phyloP scores from a whole-genome alignment of 2,888 invertebrate species.

The Ctena decussata region DNA sequence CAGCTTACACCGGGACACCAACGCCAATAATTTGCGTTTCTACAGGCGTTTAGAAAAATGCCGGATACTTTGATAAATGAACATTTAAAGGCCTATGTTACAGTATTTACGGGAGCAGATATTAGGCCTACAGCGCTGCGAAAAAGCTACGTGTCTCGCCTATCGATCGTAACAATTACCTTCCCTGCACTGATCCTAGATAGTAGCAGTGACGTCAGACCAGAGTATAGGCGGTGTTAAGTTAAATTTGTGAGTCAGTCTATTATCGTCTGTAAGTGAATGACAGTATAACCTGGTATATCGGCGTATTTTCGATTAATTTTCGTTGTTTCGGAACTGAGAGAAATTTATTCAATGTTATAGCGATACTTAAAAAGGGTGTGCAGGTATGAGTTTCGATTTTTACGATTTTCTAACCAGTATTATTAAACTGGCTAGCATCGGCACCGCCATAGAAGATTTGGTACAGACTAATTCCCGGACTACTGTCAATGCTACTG shows the following conservation, averaged over 20 bases:
- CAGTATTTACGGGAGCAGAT: too few species aligned
- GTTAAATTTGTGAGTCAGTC: not conserved
- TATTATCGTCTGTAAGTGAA: not conserved
- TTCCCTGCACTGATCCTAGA: not conserved
- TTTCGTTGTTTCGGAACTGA: not conserved
- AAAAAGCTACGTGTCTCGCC: too few species aligned
- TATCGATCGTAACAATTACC: not conserved
- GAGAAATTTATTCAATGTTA: not conserved
- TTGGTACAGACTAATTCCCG: conserved; percentile 37
- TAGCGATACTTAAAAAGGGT: conserved; percentile 30
- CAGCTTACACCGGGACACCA: too few species aligned
- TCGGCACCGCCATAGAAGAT: conserved; percentile 42
- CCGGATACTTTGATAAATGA: too few species aligned
- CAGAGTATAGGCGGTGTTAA: not conserved
- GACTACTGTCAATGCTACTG: conserved; percentile 2
- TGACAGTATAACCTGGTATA: not conserved
- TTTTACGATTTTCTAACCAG: conserved; percentile 48
- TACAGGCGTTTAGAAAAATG: too few species aligned
- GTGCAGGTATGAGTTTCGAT: conserved; percentile 57
- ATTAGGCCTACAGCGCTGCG: too few species aligned
- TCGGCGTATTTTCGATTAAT: not conserved
- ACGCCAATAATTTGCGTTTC: too few species aligned
- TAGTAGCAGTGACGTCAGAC: not conserved
- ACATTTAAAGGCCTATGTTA: too few species aligned
- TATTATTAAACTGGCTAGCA: conserved; percentile 41